A percentile compares a stretch with the other conserved stretches of the same genome.
Evolutionary conservation across 2,113 vertebrate genomes (phyloP).

Genomic region (Hemicordylus capensis): DNA sequence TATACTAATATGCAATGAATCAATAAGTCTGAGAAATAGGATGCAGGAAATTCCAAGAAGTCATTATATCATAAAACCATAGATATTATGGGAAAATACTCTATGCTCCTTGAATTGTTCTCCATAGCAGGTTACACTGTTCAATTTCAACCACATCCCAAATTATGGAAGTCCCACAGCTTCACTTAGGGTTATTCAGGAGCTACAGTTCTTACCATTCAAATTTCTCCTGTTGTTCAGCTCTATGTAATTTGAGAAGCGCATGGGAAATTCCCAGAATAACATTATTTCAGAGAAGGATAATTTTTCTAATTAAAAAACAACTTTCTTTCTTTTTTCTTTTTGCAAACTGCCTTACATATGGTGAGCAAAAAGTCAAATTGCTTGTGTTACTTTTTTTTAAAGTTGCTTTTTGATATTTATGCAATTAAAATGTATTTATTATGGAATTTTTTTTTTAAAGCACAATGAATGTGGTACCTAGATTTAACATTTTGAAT

Average conservation of each 20-base stretch:
- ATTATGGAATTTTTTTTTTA: background rate
- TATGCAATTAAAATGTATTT: background rate
- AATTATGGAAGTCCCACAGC: background rate
- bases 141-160: background rate
- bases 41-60: accelerated
- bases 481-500: background rate
- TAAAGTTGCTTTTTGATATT: background rate
- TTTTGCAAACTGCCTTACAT: background rate
- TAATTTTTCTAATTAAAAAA: background rate
- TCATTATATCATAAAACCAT: accelerated
- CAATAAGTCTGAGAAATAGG: background rate
- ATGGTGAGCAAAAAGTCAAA: background rate
- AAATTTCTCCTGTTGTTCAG: background rate
- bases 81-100: background rate
- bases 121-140: background rate
- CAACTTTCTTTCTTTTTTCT: background rate
- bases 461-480: background rate
- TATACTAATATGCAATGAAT: background rate
- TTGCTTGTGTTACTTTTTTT: accelerated
- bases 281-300: background rate
- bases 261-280: background rate
- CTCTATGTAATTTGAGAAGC: background rate
- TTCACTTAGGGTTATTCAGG: background rate
- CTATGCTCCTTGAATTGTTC: background rate
- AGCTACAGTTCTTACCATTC: background rate